These are phyloP conservation scores for Sylvicapra grimmia DNA, from an alignment of 2,113 vertebrate genomes.

Conservation along the genomic window DNA sequence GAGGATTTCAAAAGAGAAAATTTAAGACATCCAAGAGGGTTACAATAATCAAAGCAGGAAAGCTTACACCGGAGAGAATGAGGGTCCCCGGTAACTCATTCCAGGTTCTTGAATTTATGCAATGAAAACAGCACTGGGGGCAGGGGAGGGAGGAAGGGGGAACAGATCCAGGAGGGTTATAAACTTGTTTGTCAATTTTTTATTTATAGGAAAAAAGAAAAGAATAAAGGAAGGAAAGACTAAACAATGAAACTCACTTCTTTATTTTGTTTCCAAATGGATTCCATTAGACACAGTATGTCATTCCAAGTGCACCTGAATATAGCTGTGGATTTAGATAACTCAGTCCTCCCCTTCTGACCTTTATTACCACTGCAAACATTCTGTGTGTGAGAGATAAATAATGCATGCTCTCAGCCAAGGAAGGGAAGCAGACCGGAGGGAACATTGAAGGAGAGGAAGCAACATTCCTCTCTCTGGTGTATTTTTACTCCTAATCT, in stretches of 20 bases:
- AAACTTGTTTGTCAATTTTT: background rate
- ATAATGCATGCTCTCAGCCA: slow-evolving; percentile 52
- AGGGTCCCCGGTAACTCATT: background rate
- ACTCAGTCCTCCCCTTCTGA: slow-evolving; percentile 28
- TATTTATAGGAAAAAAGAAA: background rate
- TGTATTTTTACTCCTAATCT: background rate
- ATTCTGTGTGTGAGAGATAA: slow-evolving; percentile 43
- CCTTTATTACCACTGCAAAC: slow-evolving; percentile 45
- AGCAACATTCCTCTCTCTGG: background rate
- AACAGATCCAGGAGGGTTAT: background rate
- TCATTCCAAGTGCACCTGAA: background rate
- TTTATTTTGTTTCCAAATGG: slow-evolving; percentile 19
- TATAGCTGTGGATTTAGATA: slow-evolving; percentile 20
- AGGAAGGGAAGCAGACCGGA: background rate
- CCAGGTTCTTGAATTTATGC: background rate
- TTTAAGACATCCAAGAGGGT: background rate
- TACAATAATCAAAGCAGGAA: background rate
- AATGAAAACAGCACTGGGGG: background rate
- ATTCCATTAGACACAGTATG: background rate
- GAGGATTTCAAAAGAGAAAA: slow-evolving; percentile 26
- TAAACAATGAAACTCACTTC: background rate
- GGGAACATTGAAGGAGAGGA: background rate
- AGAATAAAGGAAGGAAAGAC: background rate
- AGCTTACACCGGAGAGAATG: background rate
- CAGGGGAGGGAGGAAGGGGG: background rate